A percentile compares a stretch with the other conserved stretches of the same genome.
Conservation (phyloP, 2,888 invertebrate species). For the Andricus quercusramuli region DNA sequence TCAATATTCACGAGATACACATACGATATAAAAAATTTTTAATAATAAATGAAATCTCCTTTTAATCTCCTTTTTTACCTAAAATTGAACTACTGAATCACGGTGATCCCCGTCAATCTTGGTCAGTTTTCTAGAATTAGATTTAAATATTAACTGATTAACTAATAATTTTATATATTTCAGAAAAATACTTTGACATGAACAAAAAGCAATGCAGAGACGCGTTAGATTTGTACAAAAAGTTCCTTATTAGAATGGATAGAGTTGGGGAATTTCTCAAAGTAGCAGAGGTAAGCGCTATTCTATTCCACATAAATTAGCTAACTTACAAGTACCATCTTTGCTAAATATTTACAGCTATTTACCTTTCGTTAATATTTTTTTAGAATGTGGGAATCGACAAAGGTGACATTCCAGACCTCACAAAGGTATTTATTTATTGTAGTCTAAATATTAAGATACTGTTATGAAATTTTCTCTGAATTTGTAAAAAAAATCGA, state of each 20-base stretch:
- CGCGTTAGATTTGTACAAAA: constrained; percentile 98
- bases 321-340: background rate
- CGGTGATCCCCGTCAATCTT: no score
- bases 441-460: background rate
- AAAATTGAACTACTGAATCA: no score
- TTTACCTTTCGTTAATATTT: constrained; percentile 54
- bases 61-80: no score
- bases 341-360: constrained; percentile 17
- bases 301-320: background rate
- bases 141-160: background rate
- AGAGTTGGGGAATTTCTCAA: constrained; percentile 98
- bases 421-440: constrained; percentile 86
- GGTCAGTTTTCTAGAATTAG: background rate
- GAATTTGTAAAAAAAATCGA: background rate
- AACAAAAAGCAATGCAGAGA: constrained; percentile 99
- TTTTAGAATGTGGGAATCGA: constrained; percentile 95
- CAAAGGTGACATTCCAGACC: constrained; percentile 98
- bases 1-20: no score
- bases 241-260: constrained; percentile 99
- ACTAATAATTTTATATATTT: constrained; percentile 45
- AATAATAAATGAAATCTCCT: no score
- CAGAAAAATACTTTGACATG: constrained; percentile 99
- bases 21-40: no score
- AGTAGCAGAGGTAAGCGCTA: constrained; percentile 83
- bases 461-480: background rate